Conservation (phyloP, 2,797 vertebrate species). For the Enteromius unitaeniatus region DNA sequence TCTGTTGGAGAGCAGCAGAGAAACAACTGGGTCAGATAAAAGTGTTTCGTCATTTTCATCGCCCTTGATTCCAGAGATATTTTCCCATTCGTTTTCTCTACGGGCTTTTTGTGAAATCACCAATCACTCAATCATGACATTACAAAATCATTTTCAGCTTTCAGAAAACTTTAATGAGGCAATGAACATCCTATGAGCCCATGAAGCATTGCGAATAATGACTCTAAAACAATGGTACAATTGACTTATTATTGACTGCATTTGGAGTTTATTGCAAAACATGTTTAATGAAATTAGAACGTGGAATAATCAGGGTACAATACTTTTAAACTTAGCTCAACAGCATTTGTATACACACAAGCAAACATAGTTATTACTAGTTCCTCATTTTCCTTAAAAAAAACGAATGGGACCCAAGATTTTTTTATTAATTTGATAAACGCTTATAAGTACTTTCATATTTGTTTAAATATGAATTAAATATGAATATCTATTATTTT, state of each 20-base stretch:
- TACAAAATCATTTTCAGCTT: neutral
- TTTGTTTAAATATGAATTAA: too few species aligned
- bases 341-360: neutral
- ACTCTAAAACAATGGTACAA: too few species aligned
- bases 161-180: neutral
- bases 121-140: neutral
- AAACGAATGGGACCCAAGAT: neutral
- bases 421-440: neutral
- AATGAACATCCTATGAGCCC: neutral
- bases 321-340: neutral
- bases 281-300: neutral
- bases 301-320: neutral
- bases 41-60: neutral
- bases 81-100: neutral
- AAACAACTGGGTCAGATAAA: neutral
- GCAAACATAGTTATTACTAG: neutral
- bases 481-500: too few species aligned
- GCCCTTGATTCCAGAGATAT: neutral
- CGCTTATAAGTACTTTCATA: neutral
- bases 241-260: neutral
- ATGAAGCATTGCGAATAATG: neutral
- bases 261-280: neutral
- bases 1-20: conserved; percentile 24
- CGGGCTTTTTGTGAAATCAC: neutral
- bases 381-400: neutral